Conservation (phyloP, 2,797 vertebrate species). For the Trachurus trachurus region DNA sequence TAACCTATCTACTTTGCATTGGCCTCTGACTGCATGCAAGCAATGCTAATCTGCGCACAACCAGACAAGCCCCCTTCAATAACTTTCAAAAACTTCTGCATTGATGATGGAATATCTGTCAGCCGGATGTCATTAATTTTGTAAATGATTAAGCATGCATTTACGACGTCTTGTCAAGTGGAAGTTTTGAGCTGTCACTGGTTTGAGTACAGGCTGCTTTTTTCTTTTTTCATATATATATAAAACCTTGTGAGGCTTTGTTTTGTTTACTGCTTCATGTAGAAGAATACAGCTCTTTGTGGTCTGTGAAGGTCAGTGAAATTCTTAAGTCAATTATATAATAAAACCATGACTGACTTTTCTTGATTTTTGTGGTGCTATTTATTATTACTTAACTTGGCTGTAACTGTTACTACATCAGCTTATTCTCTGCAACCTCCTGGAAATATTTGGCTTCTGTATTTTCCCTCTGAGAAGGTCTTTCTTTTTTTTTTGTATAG, state of each 20-base stretch:
- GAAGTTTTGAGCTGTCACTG: conserved; percentile 65
- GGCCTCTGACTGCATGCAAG: conserved; percentile 70
- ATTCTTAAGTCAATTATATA: conserved; percentile 5
- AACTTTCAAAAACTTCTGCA: conserved; percentile 82
- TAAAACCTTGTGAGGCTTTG: conserved; percentile 30
- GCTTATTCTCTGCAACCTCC: neutral
- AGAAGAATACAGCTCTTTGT: neutral
- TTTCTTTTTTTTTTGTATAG: conserved; percentile 17
- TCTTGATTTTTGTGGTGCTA: neutral
- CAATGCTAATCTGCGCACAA: conserved; percentile 81
- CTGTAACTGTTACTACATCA: neutral
- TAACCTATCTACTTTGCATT: conserved; percentile 78
- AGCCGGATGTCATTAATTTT: conserved; percentile 80
- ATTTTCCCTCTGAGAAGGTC: conserved; percentile 17
- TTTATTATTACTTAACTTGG: neutral
- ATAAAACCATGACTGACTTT: neutral
- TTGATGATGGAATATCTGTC: conserved; percentile 86
- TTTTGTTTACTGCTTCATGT: conserved; percentile 18
- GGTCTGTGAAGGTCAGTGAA: neutral
- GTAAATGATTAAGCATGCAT: conserved; percentile 80
- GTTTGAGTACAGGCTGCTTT: conserved; percentile 24
- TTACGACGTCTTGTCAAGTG: conserved; percentile 74
- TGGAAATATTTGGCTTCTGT: conserved; percentile 12
- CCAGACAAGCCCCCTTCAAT: conserved; percentile 75
- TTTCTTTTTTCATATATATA: neutral